A percentile compares a stretch with the other conserved stretches of the same genome.
These are phyloP conservation scores for Coelopa frigida DNA, from an alignment of 1,140 invertebrate species.

Conservation along the genomic window DNA sequence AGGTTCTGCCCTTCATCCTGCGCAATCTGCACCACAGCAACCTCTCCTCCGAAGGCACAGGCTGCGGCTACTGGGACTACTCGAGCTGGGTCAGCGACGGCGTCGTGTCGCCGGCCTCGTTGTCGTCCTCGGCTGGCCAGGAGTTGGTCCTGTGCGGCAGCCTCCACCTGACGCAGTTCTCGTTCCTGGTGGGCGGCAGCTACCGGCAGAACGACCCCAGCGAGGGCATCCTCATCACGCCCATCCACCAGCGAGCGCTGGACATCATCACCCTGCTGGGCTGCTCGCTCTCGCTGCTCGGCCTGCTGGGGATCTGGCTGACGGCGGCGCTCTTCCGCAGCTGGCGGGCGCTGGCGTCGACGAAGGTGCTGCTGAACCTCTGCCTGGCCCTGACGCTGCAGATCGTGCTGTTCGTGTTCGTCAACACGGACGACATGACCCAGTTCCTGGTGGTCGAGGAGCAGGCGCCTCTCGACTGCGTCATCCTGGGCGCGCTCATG, in stretches of 20 bases:
- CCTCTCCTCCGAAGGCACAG: conserved; percentile 4
- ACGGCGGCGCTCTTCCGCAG: conserved; percentile 52
- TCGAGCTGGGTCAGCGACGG: conserved; percentile 28
- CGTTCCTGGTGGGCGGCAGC: conserved; percentile 48
- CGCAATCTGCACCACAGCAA: conserved; percentile 10
- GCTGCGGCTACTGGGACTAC: conserved; percentile 40
- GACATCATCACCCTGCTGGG: conserved; percentile 54
- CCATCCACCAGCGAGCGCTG: conserved; percentile 46
- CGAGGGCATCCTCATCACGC: conserved; percentile 31
- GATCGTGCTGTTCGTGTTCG: conserved; percentile 51
- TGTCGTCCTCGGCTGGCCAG: not conserved
- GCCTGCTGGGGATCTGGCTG: conserved; percentile 51
- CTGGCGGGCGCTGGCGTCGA: conserved; percentile 55
- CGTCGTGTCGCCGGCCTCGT: conserved; percentile 9
- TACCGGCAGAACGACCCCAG: conserved; percentile 33
- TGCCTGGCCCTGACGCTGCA: conserved; percentile 52
- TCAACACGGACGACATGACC: conserved; percentile 44
- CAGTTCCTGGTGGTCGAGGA: conserved; percentile 5
- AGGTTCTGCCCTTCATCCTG: conserved; percentile 23
- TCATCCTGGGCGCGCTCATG: conserved; percentile 49
- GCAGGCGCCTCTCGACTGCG: conserved; percentile 31
- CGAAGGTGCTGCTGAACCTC: conserved; percentile 56
- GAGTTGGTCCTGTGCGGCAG: conserved; percentile 50
- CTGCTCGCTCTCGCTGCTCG: conserved; percentile 52
- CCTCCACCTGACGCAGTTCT: conserved; percentile 57